Evolutionary conservation across 2,797 vertebrate genomes (phyloP), one percentile per base, ranked within the genome.

Genomic region (Liparis tanakae): DNA sequence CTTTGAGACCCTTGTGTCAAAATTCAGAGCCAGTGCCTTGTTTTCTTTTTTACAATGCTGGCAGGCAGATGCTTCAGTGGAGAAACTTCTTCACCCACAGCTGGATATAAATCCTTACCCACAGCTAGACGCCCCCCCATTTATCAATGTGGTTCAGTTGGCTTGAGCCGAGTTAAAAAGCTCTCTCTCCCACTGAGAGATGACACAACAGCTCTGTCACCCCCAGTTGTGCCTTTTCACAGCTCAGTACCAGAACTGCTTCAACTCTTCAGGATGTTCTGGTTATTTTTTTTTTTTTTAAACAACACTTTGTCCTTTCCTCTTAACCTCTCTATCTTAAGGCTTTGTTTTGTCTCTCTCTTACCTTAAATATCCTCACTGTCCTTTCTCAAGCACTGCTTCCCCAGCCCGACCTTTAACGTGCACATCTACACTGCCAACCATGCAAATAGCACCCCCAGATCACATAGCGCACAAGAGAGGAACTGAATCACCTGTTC

Each of bases 61-160:
- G 44, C 17, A 62, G 81, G 54, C 59, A 68, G 43, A 39, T 59
- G 66, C 72, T 76, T 71, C 33, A 59, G 59, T 51, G 62, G 68
- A 58, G 13, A 77, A 74, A 79, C 48, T 79, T 78, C 80, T 81
- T 74, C 76, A 80, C 54, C 67, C 70, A 65, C 73, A 76, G 70
- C 83, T 82, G 74, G 76, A 83, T 85, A 72, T 75, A 87, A 87
- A 85, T 85, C 79, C 68, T 76, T 76, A 76, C 80, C 85, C 72
- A 67, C 82, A 85, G 80, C 70, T 72, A 72, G 83, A 78, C 67
- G 30, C 60, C 36, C 43, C 71, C 76, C 71, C 72, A 62, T 85
- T 85, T 65, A 86, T 86, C 73, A 85, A 70, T 81, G 71, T 72
- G 59, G 71, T 72, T 82, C 80, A 73, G 68, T 46, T 74, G 75